These are phyloP conservation scores for Notodonta dromedarius DNA, from an alignment of 2,888 invertebrate genomes.

Conservation along the genomic window DNA sequence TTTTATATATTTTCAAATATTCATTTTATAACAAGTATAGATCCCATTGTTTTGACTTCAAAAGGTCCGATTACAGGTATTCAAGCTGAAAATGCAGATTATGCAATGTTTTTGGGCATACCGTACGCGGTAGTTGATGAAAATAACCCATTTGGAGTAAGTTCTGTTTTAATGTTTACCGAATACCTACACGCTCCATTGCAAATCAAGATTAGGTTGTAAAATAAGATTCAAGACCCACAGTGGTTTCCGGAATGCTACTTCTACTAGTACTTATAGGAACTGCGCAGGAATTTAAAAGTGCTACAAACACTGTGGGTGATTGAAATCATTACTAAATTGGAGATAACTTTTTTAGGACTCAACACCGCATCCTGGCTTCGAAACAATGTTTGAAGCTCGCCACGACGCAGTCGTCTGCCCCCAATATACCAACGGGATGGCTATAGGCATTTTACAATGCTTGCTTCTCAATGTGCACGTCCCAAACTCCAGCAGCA, in stretches of 20 bases:
- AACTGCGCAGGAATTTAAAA: neutral
- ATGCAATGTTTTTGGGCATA: conserved; percentile 19
- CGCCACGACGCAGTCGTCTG: conserved; percentile 12
- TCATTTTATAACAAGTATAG: neutral
- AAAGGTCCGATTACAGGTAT: conserved; percentile 17
- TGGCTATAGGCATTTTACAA: conserved; percentile 15
- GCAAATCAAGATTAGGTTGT: too few relatives aligned
- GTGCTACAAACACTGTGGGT: neutral
- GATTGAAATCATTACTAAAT: neutral
- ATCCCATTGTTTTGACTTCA: conserved; percentile 10
- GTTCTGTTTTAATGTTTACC: neutral
- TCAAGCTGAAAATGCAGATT: conserved; percentile 11
- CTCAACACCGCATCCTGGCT: conserved; percentile 16
- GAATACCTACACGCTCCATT: too few relatives aligned
- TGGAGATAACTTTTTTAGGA: conserved; percentile 16
- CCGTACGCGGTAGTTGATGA: conserved; percentile 30
- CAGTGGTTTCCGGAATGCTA: neutral
- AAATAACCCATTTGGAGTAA: conserved; percentile 17
- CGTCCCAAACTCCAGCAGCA: conserved; percentile 6
- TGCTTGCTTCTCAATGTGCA: conserved; percentile 25
- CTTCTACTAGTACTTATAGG: too few relatives aligned
- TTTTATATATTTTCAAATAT: neutral
- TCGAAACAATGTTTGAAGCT: conserved; percentile 8
- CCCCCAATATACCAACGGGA: conserved; percentile 11
- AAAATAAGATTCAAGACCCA: neutral